phyloP scores from a whole-genome alignment of 2,888 invertebrate species.

The Argynnis bischoffii region DNA sequence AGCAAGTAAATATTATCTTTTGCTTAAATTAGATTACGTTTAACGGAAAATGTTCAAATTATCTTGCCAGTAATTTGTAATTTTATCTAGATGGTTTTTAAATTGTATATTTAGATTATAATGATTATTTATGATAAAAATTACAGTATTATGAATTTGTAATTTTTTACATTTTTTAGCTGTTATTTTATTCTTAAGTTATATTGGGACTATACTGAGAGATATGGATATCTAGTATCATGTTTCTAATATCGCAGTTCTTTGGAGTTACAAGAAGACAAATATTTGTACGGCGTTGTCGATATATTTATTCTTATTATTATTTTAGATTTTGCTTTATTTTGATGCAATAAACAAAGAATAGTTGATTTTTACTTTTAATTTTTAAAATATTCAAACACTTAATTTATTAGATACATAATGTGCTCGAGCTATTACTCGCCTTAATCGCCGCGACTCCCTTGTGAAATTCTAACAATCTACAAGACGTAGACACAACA shows the following conservation, averaged over 20 bases:
- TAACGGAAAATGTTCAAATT: slow-evolving; percentile 13
- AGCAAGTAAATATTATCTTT: slow-evolving; percentile 28
- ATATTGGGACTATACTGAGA: too few species aligned
- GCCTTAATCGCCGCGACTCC: slow-evolving; percentile 33
- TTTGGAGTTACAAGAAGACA: too few species aligned
- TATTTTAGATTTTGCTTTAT: too few species aligned
- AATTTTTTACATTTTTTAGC: too few species aligned
- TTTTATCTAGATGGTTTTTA: slow-evolving; percentile 6
- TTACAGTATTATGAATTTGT: background rate
- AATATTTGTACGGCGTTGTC: too few species aligned
- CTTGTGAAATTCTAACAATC: slow-evolving; percentile 29
- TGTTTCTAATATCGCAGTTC: too few species aligned
- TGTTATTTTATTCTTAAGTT: too few species aligned
- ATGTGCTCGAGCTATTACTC: slow-evolving; percentile 1
- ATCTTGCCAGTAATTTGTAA: slow-evolving; percentile 1
- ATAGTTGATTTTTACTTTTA: too few species aligned
- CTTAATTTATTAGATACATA: slow-evolving; percentile 4
- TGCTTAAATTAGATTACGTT: slow-evolving; percentile 24
- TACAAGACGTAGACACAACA: slow-evolving; percentile 37
- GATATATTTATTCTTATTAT: too few species aligned
- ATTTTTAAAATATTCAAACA: too few species aligned
- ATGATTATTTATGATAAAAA: background rate
- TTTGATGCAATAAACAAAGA: too few species aligned
- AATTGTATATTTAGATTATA: background rate
- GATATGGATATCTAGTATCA: too few species aligned